Evolutionary conservation across 1,140 invertebrate species (phyloP), one percentile per base, ranked within the genome.

Genomic region (Amphibalanus amphitrite): DNA sequence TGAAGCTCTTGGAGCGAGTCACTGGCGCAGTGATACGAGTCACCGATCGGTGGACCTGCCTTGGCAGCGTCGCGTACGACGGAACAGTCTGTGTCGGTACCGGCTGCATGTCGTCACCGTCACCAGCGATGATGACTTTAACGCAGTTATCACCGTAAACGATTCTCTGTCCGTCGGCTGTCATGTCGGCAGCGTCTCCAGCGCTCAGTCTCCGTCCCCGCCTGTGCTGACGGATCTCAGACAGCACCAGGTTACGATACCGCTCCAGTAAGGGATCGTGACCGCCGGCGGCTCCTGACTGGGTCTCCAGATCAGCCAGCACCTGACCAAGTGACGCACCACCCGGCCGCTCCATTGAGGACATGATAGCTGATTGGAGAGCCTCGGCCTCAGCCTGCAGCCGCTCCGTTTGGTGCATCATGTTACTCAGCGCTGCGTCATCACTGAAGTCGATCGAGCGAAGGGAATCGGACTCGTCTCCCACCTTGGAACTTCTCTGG

Each of bases 381-480:
- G 75, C 75, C 40, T 76, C 74, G 6, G 75, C 75, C 70, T 76
- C 75, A 20, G 75, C 75, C 25, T 76, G 74, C 40, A 76, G 72
- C 23, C 68, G 74, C 71, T 76, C 75, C 26, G 75, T 76, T 70
- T 76, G 75, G 20, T 70, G 71, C 25, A 76, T 69, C 75, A 76
- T 76, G 10, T 69, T 71, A 38, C 74, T 72, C 13, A 76, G 67
- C 29, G 74, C 70, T 6, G 38, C 38, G 38, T 38, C 38, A 17
- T 17, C 17, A 17, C 17, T 38, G 38, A 38, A 38, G 38, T 38
- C 38, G 38, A 38, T 17, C 38, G 38, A 17, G 38, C 6, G 17
- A 38, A 17, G 38, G 38, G 6, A 6, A 17, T 6, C 38, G 38
- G 6, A 8, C 38, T 38, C 38, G 38, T 8, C 38, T 17, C 6